Evolutionary conservation across 1,140 invertebrate species (phyloP).

Genomic region (Babylonia areolata): DNA sequence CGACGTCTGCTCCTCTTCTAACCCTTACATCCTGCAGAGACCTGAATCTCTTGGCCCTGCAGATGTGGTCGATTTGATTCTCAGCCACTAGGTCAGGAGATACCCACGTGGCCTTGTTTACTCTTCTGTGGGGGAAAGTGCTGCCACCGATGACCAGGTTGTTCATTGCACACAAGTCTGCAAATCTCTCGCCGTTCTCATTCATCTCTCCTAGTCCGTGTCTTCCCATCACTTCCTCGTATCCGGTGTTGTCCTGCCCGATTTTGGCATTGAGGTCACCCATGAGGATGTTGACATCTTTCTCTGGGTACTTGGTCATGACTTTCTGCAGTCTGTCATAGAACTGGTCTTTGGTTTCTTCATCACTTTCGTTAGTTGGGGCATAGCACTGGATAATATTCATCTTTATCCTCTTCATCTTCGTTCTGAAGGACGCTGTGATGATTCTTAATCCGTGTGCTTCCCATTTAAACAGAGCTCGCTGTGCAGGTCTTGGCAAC

Average conservation of each 20-base stretch:
- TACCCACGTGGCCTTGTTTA: conserved; percentile 43
- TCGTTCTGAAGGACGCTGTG: conserved; percentile 46
- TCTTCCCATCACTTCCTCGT: conserved; percentile 8
- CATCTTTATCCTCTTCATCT: conserved; percentile 41
- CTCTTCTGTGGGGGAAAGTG: conserved; percentile 48
- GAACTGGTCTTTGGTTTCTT: conserved; percentile 39
- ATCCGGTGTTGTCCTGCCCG: conserved; percentile 6
- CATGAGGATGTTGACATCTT: conserved; percentile 45
- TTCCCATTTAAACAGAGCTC: conserved; percentile 46
- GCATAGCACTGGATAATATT: conserved; percentile 45
- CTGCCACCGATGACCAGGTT: conserved; percentile 49
- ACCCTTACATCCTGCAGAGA: conserved; percentile 50
- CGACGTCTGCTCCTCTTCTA: conserved; percentile 45
- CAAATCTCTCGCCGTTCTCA: conserved; percentile 45
- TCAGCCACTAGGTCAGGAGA: too few relatives aligned
- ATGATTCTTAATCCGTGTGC: conserved; percentile 45
- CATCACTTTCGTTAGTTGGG: conserved; percentile 46
- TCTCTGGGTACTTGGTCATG: not conserved
- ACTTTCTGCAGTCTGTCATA: conserved; percentile 44
- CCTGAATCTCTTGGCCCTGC: too few relatives aligned
- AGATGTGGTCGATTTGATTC: too few relatives aligned
- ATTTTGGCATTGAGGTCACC: conserved; percentile 22
- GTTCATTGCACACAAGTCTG: conserved; percentile 45
- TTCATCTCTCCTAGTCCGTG: not conserved
- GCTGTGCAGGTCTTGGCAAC: conserved; percentile 36